phyloP scores from a whole-genome alignment of 1,140 invertebrate genomes.

The Anoplolepis gracilipes region DNA sequence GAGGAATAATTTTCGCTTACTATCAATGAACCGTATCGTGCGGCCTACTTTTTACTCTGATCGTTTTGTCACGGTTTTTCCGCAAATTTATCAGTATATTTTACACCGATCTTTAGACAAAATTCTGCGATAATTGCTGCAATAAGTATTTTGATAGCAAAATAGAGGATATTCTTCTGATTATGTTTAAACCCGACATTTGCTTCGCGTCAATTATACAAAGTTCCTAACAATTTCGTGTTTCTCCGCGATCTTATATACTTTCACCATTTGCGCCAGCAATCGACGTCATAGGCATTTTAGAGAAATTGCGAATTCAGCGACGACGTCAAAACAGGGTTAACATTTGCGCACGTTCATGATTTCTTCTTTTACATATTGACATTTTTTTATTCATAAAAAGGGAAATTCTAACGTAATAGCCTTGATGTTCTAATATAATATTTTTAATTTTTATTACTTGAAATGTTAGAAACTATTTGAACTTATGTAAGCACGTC shows the following conservation, averaged over 20 bases:
- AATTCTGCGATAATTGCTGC: neutral
- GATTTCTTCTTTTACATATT: neutral
- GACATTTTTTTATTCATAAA: conserved; percentile 13
- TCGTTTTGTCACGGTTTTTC: conserved; percentile 11
- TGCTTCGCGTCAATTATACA: neutral
- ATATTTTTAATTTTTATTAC: neutral
- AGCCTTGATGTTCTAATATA: too few relatives aligned
- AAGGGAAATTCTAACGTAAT: conserved; percentile 19
- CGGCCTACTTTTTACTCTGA: conserved; percentile 54
- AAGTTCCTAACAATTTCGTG: conserved; percentile 19
- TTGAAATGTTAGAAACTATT: neutral
- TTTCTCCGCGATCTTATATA: neutral
- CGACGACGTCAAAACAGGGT: conserved; percentile 15
- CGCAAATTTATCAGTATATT: conserved; percentile 25
- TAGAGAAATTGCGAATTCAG: conserved; percentile 39
- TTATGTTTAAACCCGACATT: neutral
- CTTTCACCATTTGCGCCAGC: conserved; percentile 52
- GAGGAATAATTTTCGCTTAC: conserved; percentile 47
- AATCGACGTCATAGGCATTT: conserved; percentile 26
- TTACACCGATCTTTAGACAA: neutral
- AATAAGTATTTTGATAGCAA: neutral
- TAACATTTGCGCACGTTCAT: neutral
- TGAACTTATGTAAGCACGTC: neutral
- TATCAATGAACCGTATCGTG: conserved; percentile 46
- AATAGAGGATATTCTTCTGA: too few relatives aligned